A percentile compares a stretch with the other conserved stretches of the same genome.
These are phyloP conservation scores for Tromatobia lineatoria DNA, from an alignment of 2,888 invertebrate genomes.

Conservation along the genomic window DNA sequence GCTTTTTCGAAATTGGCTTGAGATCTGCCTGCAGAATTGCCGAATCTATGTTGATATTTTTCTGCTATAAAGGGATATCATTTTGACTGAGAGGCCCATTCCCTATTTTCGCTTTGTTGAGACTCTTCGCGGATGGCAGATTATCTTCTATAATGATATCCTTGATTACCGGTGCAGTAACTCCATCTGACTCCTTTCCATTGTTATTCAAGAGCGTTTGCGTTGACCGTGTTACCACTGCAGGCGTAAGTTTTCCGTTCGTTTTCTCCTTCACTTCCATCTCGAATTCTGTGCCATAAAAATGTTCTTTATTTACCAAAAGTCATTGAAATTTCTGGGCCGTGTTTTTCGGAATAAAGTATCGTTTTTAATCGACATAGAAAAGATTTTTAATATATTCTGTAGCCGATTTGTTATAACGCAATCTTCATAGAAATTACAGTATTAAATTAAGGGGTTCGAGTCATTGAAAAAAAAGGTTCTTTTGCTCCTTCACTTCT, in stretches of 20 bases:
- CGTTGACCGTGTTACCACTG: slow-evolving; percentile 78
- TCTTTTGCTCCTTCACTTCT: too few species aligned
- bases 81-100: slow-evolving; percentile 80
- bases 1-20: slow-evolving; percentile 79
- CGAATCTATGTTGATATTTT: slow-evolving; percentile 56
- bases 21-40: slow-evolving; percentile 73
- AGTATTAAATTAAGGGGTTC: too few species aligned
- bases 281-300: slow-evolving; percentile 77
- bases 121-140: slow-evolving; percentile 52
- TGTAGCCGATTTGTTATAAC: too few species aligned
- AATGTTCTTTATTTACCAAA: background rate
- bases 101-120: slow-evolving; percentile 79
- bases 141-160: slow-evolving; percentile 66
- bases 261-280: slow-evolving; percentile 79
- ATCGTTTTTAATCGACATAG: too few species aligned
- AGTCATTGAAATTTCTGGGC: background rate
- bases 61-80: slow-evolving; percentile 81
- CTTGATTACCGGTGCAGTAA: slow-evolving; percentile 68
- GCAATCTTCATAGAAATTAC: too few species aligned
- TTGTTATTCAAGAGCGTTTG: slow-evolving; percentile 79
- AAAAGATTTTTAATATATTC: too few species aligned
- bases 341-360: background rate
- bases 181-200: slow-evolving; percentile 73
- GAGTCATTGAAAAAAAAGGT: too few species aligned
- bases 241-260: slow-evolving; percentile 75